Base-by-base conservation (phyloP, 2,797 vertebrate species). In the Hirundo rustica region DNA sequence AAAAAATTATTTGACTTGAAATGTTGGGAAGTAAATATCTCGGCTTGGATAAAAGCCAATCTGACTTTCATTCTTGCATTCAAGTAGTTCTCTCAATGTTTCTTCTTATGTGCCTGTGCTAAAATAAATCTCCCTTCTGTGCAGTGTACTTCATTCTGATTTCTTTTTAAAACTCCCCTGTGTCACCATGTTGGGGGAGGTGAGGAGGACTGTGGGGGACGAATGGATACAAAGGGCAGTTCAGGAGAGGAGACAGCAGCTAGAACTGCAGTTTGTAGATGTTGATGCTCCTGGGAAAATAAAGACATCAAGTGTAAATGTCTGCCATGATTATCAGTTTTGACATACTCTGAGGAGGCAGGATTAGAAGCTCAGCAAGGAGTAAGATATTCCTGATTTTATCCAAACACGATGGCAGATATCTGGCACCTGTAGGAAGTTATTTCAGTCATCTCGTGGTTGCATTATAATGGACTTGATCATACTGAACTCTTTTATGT, bases 81-180 rank as follows among this genome's bases (percentile, higher is more conserved):
- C n/a, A 83, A 71, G 50, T 76, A 89, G 32, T 85, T 91, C 81
- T 91, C 67, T 75, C 44, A 65, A 0, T 89, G 75, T 87, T 85
- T 84, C 54, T 77, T 88, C 65, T 61, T 88, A 29, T 30, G 45
- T 92, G 81, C 66, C 58, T 58, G 3, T 88, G 79, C 93, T 87
- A 96, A 95, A 96, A 95, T 94, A 93, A 95, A 94, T 94, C 78
- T 95, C 64, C 86, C 86, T 93, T 96, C 88, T 95, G 91, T 96
- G 92, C 93, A 76, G 5, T 71, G 67, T 88, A 91, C 89, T 92
- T 95, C 42, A 92, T 92, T 94, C 61, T 82, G 67, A 88, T 94
- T 79, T 82, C 92, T 93, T 96, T 96, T 95, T 85, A 95, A 90
- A 95, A 94, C 95, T 93, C 51, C 20, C 30, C 61, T 42, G 45